Evolutionary conservation across 2,888 invertebrate species (phyloP), one percentile per base, ranked within the genome.

Genomic region (Oxycera nigricornis): DNA sequence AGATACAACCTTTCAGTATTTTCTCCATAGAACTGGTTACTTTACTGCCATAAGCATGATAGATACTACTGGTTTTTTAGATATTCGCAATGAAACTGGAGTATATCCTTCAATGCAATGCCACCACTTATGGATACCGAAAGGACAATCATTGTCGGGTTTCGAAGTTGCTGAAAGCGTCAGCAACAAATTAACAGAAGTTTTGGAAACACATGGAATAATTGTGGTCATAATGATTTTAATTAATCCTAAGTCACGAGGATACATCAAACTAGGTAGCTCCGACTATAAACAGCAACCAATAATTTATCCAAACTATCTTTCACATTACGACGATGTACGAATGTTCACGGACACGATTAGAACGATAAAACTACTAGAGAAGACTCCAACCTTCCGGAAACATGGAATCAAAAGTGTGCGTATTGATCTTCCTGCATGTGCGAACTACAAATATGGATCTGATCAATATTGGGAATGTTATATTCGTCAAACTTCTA

Each of bases 391-490:
- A 35, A 77, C 84, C 0, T 87, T 89, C 76, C 80, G 81, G 75
- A 78, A 81, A 78, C 77, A 84, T 20, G 82, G 82, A 1, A 82
- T 87, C 0, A 78, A 84, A 75, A 4, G 20, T 50, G 17, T 72
- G 1, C 11, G 20, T 14, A 2, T 20, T 35, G 30, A 22, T 11
- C 7, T 57, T 20, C 31, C 55, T 1, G 17, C 30, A 6, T 68
- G 68, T 17, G 3, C 26, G 6, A 2, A 7, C 2, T 28, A n/a
- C n/a, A 9, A 1, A 4, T 26, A 50, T 31, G 68, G 31, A 17
- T 50, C 68, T 11, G 94, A 95, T 81, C 92, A 92, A 65, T 95
- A 94, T 81, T 94, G 95, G 94, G 93, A 93, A 80, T 95, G 95
- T 81, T 90, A 91, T 77, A 87, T 94, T 28, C 88, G 93, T 31